Percentiles rank a stretch among this genome's conserved stretches.
Evolutionary conservation across 2,888 invertebrate genomes (phyloP).

Genomic region (Pteria penguin): DNA sequence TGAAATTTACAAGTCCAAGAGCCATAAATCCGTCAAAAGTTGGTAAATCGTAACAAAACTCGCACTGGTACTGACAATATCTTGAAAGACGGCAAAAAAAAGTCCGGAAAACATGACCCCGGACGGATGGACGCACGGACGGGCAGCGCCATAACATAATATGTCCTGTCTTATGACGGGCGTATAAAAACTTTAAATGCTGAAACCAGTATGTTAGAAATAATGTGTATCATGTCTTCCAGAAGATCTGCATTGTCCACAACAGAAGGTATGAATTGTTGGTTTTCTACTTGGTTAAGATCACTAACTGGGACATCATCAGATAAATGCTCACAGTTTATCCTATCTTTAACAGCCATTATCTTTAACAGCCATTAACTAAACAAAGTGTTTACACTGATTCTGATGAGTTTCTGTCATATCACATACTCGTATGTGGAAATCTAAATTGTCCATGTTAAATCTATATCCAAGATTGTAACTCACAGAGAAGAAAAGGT

Average conservation of each 20-base stretch:
- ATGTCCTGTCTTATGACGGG: no score
- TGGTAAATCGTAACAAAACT: no score
- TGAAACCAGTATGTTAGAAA: constrained; percentile 14
- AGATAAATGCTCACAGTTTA: constrained; percentile 27
- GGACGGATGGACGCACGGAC: no score
- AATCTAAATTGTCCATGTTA: constrained; percentile 21
- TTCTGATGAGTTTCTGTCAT: constrained; percentile 20
- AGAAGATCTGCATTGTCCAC: constrained; percentile 12
- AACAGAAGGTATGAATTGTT: constrained; percentile 21
- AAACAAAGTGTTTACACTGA: constrained; percentile 8
- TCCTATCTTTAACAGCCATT: constrained; percentile 20
- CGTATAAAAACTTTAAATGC: no score
- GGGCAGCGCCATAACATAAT: no score
- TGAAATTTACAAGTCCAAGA: no score
- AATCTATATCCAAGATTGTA: constrained; percentile 2
- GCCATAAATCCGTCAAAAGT: no score
- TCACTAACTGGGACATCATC: constrained; percentile 22
- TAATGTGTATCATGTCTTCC: constrained; percentile 20
- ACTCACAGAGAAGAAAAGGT: no score
- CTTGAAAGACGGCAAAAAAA: no score
- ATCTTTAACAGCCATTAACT: constrained; percentile 33
- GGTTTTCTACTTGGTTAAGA: constrained; percentile 2
- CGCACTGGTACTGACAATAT: no score
- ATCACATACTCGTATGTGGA: constrained; percentile 3
- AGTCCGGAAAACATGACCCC: no score